These are phyloP conservation scores for Ridgeia piscesae DNA, from an alignment of 1,140 invertebrate species.

Conservation along the genomic window DNA sequence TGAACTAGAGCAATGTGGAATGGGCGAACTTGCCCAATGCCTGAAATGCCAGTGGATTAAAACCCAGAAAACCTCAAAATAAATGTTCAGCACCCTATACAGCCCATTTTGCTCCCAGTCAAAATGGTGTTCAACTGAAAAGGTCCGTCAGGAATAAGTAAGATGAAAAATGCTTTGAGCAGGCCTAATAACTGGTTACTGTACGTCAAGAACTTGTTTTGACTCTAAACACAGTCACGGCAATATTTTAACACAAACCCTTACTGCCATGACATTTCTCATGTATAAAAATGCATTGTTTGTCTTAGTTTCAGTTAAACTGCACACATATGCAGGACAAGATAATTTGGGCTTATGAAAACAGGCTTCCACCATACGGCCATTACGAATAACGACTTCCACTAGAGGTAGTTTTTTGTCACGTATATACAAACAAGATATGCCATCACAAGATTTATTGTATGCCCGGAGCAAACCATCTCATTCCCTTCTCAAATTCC, in stretches of 20 bases:
- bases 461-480: background rate
- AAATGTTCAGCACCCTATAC: no score
- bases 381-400: background rate
- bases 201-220: no score
- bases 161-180: no score
- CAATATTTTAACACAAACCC: background rate
- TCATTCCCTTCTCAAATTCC: background rate
- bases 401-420: background rate
- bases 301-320: background rate
- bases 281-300: background rate
- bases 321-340: background rate
- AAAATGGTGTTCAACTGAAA: no score
- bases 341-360: background rate
- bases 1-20: no score
- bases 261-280: background rate
- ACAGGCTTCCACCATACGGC: background rate
- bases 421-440: background rate
- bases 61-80: no score
- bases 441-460: background rate
- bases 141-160: no score
- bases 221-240: background rate
- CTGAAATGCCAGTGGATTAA: no score
- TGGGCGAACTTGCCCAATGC: no score
- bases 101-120: no score
- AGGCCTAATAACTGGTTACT: no score